phyloP scores from a whole-genome alignment of 92 coral and sea anemone species.

The Parazoanthus darwini region DNA sequence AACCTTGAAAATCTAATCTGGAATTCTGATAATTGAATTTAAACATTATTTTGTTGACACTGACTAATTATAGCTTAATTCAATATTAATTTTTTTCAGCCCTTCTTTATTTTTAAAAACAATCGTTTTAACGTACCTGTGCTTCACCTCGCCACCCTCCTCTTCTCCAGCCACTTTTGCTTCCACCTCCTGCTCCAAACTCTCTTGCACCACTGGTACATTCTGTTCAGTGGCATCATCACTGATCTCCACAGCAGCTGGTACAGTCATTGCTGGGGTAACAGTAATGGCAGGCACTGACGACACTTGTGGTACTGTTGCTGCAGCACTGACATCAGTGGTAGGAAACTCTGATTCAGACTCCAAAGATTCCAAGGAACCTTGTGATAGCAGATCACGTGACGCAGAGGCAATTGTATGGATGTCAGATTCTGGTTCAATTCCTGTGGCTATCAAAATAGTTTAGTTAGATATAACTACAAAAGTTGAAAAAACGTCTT shows the following conservation, averaged over 20 bases:
- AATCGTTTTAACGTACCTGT: not conserved
- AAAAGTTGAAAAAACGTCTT: too few species aligned
- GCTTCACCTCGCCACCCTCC: conserved; percentile 42
- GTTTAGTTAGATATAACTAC: not conserved
- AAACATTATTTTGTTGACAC: too few species aligned
- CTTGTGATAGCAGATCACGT: conserved; percentile 59
- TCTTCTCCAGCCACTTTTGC: conserved; percentile 61
- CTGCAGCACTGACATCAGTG: conserved; percentile 53
- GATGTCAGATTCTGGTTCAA: conserved; percentile 27
- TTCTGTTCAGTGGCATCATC: conserved; percentile 94
- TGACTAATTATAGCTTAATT: too few species aligned
- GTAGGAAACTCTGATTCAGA: conserved; percentile 68
- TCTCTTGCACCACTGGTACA: conserved; percentile 89
- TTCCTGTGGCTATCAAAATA: conserved; percentile 8
- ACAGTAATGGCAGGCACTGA: conserved; percentile 78
- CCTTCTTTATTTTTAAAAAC: too few species aligned
- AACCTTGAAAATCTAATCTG: too few species aligned
- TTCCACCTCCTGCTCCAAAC: conserved; percentile 63
- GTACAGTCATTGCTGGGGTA: conserved; percentile 59
- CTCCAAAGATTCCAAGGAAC: conserved; percentile 78
- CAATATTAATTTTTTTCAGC: too few species aligned
- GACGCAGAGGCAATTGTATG: conserved; percentile 18
- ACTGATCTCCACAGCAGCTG: conserved; percentile 26
- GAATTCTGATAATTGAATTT: too few species aligned
- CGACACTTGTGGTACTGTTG: conserved; percentile 46